A percentile compares a stretch with the other conserved stretches of the same genome.
phyloP scores from a whole-genome alignment of 2,113 vertebrate species.

The Sardina pilchardus region DNA sequence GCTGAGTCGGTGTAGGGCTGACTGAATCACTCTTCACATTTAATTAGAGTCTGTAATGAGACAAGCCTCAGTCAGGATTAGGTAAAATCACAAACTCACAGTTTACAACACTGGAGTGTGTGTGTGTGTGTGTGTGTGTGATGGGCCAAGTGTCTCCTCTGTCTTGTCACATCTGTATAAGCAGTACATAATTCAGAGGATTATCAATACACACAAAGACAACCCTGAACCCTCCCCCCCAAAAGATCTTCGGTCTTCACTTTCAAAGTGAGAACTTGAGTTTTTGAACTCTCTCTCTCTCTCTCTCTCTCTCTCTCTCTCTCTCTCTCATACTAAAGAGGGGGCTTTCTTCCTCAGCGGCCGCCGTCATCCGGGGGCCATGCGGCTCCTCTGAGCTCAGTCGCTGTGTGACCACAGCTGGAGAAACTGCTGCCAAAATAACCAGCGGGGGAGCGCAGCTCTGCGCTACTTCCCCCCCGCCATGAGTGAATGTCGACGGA shows the following conservation, averaged over 20 bases:
- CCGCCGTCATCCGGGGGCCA: constrained; percentile 20
- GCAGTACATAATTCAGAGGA: background rate
- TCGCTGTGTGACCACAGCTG: constrained; percentile 43
- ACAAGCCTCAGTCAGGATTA: background rate
- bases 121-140: too few species aligned
- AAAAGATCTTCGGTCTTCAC: background rate
- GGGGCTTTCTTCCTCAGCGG: background rate
- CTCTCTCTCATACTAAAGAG: constrained; percentile 22
- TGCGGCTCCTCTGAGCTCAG: constrained; percentile 56
- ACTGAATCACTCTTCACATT: background rate
- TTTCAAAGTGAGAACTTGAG: background rate
- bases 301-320: constrained; percentile 37
- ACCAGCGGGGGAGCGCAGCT: constrained; percentile 49
- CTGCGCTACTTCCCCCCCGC: constrained; percentile 48
- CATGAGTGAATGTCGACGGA: constrained; percentile 55
- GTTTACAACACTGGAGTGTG: background rate
- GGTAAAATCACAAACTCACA: background rate
- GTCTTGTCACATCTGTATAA: constrained; percentile 5
- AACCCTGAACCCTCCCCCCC: constrained; percentile 36
- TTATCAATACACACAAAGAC: background rate
- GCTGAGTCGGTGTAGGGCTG: background rate
- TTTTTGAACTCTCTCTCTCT: constrained; percentile 42
- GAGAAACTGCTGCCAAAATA: constrained; percentile 48
- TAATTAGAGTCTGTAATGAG: background rate
- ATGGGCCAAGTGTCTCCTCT: background rate